Evolutionary conservation across 1,140 invertebrate species (phyloP).

Genomic region (Linepithema humile): DNA sequence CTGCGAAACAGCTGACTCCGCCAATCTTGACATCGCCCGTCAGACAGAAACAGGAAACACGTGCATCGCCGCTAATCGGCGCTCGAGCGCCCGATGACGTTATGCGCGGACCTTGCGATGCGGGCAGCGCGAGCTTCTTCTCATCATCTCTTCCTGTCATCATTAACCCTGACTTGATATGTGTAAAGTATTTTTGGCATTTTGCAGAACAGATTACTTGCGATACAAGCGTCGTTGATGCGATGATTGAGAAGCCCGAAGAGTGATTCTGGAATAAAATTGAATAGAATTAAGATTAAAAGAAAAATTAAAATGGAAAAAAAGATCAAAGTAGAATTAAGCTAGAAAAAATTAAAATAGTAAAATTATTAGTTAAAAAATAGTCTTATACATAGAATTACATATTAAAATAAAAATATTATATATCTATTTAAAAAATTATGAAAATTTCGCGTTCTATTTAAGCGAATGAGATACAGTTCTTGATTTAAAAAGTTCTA

Average conservation of each 20-base stretch:
- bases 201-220: not conserved
- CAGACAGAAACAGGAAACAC: not conserved
- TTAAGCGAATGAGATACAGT: not conserved
- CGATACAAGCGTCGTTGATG: not conserved
- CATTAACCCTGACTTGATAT: not conserved
- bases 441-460: not conserved
- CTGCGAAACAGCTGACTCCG: too few species aligned
- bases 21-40: not conserved
- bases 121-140: too few species aligned
- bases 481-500: too few species aligned
- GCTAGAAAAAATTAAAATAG: not conserved
- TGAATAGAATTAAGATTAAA: not conserved
- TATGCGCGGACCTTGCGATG: not conserved
- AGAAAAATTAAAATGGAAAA: not conserved
- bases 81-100: not conserved
- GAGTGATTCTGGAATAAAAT: not conserved
- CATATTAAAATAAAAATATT: too few species aligned
- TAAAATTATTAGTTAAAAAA: too few species aligned
- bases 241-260: not conserved
- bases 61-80: slow-evolving; percentile 7
- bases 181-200: not conserved
- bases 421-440: not conserved
- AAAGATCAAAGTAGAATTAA: not conserved
- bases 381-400: too few species aligned
- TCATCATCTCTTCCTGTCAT: not conserved